phyloP scores from a whole-genome alignment of 2,113 vertebrate genomes.

The Cardinalis cardinalis region DNA sequence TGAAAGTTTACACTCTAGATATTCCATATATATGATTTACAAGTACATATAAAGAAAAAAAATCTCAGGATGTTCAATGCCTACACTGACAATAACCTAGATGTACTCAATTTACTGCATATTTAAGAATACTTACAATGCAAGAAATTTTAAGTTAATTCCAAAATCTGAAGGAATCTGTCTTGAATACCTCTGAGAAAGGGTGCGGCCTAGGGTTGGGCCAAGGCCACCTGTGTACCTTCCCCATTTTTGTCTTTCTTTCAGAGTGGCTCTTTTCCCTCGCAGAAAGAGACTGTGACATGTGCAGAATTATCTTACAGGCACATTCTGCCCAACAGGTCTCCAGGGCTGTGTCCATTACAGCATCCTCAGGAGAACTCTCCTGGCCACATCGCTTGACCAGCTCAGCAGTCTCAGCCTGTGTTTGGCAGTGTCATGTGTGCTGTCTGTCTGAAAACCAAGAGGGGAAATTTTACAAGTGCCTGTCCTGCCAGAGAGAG shows the following conservation, averaged over 20 bases:
- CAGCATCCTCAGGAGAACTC: not conserved
- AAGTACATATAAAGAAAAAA: not conserved
- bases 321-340: not conserved
- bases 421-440: not conserved
- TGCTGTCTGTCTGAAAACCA: not conserved
- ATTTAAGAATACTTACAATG: not conserved
- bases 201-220: not conserved
- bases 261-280: not conserved
- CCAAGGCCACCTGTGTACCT: not conserved
- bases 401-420: not conserved
- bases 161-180: not conserved
- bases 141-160: not conserved
- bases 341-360: not conserved
- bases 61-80: not conserved
- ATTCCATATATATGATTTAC: not conserved
- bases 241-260: not conserved
- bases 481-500: not conserved
- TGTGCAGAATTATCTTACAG: not conserved
- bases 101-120: not conserved
- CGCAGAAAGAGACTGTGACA: not conserved
- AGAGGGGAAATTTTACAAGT: not conserved
- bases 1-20: not conserved
- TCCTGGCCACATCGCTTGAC: not conserved
- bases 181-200: not conserved
- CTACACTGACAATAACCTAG: not conserved